These are phyloP conservation scores for Parambassis ranga DNA, from an alignment of 2,797 vertebrate genomes.

Conservation along the genomic window DNA sequence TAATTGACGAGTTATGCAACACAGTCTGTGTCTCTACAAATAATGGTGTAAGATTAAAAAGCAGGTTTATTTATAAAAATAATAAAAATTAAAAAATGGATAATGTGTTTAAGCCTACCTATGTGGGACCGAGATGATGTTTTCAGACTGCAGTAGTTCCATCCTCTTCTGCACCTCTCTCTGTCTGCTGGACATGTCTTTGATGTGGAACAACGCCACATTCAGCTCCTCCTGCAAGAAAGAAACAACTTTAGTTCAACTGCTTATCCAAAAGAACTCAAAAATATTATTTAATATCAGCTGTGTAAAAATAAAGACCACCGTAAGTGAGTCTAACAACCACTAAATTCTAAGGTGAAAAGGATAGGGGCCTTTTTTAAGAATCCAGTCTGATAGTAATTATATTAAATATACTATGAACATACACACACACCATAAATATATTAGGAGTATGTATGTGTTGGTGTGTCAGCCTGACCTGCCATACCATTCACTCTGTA, in stretches of 20 bases:
- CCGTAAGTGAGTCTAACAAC: too few species aligned
- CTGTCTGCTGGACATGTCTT: conserved; percentile 88
- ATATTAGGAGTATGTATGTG: too few species aligned
- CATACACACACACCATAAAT: too few species aligned
- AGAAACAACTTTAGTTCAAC: not conserved
- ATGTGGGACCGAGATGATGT: conserved; percentile 41
- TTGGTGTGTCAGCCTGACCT: too few species aligned
- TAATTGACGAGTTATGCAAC: not conserved
- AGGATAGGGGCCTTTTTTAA: too few species aligned
- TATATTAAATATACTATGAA: too few species aligned
- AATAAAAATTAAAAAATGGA: not conserved
- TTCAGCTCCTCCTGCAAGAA: conserved; percentile 89
- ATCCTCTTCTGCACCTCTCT: conserved; percentile 89
- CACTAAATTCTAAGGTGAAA: too few species aligned
- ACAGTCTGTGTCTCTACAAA: not conserved
- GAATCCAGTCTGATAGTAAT: too few species aligned
- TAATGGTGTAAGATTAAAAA: not conserved
- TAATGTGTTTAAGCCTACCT: conserved; percentile 36
- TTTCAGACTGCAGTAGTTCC: conserved; percentile 86
- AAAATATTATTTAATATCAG: too few species aligned
- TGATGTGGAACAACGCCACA: conserved; percentile 88
- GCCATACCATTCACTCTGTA: too few species aligned
- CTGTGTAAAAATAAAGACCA: too few species aligned
- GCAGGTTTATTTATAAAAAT: not conserved
- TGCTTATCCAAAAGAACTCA: too few species aligned